Percentiles rank a stretch among this genome's conserved stretches.
These are phyloP conservation scores for Beroe forskalii DNA, from an alignment of 37 sponge, comb jelly and placozoan species.

Conservation along the genomic window DNA sequence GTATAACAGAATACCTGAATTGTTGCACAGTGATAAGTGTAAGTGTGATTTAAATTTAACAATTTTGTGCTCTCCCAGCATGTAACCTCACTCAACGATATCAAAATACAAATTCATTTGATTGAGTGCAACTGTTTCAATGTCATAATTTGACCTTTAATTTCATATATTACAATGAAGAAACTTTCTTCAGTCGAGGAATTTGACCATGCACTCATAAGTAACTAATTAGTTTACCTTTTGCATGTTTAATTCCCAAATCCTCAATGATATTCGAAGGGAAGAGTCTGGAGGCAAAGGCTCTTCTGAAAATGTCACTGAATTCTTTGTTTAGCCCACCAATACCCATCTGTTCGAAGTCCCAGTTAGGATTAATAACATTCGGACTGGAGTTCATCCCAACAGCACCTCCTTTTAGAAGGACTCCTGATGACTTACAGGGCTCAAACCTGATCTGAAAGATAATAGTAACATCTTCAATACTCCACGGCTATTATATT, in stretches of 20 bases:
- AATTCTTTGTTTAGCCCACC: conserved; percentile 96
- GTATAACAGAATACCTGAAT: conserved; percentile 86
- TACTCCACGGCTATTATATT: too few relatives aligned
- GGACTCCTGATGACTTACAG: conserved; percentile 14
- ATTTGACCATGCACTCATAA: too few relatives aligned
- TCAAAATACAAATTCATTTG: too few relatives aligned
- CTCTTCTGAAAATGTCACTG: conserved; percentile 92
- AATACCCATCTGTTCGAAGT: conserved; percentile 95
- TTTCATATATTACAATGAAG: too few relatives aligned
- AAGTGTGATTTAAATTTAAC: too few relatives aligned
- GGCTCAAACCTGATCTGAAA: conserved; percentile 46
- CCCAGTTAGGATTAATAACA: conserved; percentile 95
- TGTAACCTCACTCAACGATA: too few relatives aligned
- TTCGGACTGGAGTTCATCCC: conserved; percentile 26
- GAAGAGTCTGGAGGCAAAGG: conserved; percentile 97
- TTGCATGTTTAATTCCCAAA: conserved; percentile 86
- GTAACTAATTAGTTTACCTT: conserved; percentile 31
- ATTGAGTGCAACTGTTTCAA: too few relatives aligned
- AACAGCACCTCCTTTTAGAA: conserved; percentile 41
- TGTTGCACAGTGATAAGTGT: too few relatives aligned
- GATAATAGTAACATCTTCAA: background rate
- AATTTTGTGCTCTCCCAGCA: too few relatives aligned
- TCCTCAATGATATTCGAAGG: conserved; percentile 92
- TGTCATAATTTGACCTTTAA: too few relatives aligned
- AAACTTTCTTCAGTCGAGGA: too few relatives aligned